These are phyloP conservation scores for Cryptus armator DNA, from an alignment of 2,888 invertebrate genomes.

Conservation along the genomic window DNA sequence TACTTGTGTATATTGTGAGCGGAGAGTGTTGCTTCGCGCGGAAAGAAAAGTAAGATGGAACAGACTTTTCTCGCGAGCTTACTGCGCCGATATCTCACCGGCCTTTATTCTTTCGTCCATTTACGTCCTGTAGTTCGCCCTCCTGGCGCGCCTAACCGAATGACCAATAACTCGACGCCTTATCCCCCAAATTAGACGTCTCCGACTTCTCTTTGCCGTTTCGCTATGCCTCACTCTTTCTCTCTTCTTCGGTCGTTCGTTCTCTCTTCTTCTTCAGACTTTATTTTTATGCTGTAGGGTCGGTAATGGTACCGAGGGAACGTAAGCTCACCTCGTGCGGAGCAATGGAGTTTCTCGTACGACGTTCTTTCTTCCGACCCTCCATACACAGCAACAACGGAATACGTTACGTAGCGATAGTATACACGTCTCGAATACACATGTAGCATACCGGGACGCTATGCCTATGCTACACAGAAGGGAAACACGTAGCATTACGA, in stretches of 20 bases:
- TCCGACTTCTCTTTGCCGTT: slow-evolving; percentile 55
- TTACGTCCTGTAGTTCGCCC: slow-evolving; percentile 72
- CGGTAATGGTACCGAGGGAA: slow-evolving; percentile 76
- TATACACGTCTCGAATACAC: slow-evolving; percentile 44
- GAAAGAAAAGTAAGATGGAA: slow-evolving; percentile 26
- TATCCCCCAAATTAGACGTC: slow-evolving; percentile 79
- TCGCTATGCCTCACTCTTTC: slow-evolving; percentile 37
- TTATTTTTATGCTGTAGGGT: slow-evolving; percentile 76
- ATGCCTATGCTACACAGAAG: background rate
- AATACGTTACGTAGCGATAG: slow-evolving; percentile 50
- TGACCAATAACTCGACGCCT: slow-evolving; percentile 80
- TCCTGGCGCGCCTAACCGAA: slow-evolving; percentile 68
- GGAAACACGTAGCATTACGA: slow-evolving; percentile 39
- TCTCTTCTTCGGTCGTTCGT: slow-evolving; percentile 40
- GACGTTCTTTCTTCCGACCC: slow-evolving; percentile 58
- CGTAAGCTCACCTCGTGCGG: slow-evolving; percentile 74
- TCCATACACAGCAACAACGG: slow-evolving; percentile 52
- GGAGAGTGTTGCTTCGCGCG: background rate
- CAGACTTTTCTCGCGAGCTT: slow-evolving; percentile 43
- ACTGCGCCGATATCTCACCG: slow-evolving; percentile 62
- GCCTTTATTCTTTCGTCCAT: slow-evolving; percentile 72
- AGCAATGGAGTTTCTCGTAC: slow-evolving; percentile 72
- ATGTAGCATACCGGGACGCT: slow-evolving; percentile 29
- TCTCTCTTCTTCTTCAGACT: slow-evolving; percentile 70
- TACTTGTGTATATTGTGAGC: slow-evolving; percentile 1